These are phyloP conservation scores for Oscheius sp. DNA, from an alignment of 2,888 invertebrate species.

Conservation along the genomic window DNA sequence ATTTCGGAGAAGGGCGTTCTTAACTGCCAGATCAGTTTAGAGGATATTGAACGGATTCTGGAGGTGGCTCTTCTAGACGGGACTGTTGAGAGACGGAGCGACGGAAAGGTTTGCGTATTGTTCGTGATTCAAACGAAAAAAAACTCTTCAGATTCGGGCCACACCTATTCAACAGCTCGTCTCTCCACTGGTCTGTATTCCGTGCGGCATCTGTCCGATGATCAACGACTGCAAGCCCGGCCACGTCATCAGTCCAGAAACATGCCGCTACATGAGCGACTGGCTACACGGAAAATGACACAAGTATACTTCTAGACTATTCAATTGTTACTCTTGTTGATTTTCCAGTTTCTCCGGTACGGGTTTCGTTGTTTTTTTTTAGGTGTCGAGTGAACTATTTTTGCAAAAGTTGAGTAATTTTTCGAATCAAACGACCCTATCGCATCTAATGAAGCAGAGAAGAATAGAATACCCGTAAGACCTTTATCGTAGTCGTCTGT, in stretches of 20 bases:
- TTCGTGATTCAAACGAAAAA: background rate
- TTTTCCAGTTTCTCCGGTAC: background rate
- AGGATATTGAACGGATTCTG: conserved; percentile 59
- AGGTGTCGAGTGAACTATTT: background rate
- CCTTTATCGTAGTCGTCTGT: too few species aligned
- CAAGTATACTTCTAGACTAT: background rate
- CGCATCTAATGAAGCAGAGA: too few species aligned
- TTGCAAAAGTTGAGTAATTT: too few species aligned
- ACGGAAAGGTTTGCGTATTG: conserved; percentile 46
- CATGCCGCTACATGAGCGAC: conserved; percentile 66
- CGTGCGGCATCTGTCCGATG: conserved; percentile 70
- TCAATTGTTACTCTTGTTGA: background rate
- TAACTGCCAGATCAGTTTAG: conserved; percentile 53
- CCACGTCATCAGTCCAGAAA: conserved; percentile 68
- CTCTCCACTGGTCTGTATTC: conserved; percentile 59
- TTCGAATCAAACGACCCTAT: too few species aligned
- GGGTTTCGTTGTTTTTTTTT: background rate
- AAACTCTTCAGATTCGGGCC: conserved; percentile 42
- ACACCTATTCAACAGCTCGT: conserved; percentile 36
- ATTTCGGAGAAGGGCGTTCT: conserved; percentile 57
- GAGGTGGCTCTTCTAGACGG: conserved; percentile 70
- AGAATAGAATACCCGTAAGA: too few species aligned
- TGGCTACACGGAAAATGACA: conserved; percentile 53
- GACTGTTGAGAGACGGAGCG: conserved; percentile 61
- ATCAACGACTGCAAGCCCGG: conserved; percentile 67